Base-by-base conservation (phyloP, 2,888 invertebrate genomes). In the Phengaris alcon region DNA sequence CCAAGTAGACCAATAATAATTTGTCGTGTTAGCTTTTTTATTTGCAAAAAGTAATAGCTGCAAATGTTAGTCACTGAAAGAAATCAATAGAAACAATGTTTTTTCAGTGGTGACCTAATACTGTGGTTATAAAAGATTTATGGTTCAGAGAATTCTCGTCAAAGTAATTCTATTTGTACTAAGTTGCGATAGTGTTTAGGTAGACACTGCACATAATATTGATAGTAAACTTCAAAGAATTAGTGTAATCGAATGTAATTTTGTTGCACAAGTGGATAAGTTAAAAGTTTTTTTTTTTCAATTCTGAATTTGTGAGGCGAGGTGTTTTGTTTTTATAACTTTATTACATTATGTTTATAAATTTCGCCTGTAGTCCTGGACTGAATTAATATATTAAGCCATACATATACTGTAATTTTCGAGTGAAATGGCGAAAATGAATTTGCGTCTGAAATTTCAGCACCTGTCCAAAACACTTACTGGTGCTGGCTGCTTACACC, bases 401-500 rank as follows among this genome's bases (percentile, higher is more conserved):
- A 6, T 64, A 64, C 64, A 12, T 64, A 35, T 0, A 35, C 64
- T 44, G 64, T 64, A 64, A 64, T 64, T 64, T 64, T 35, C 35
- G 0, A 64, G 35, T 44, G 12, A 13, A 64, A 44, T 12, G 6
- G 64, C 35, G 35, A 64, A 64, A 64, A 64, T 64, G 35, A 64
- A 64, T 64, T 64, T 64, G 64, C 64, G 12, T 64, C 44, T 64
- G 64, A 64, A 64, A 64, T 64, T 64, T 64, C 64, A 64, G 35
- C 64, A 64, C 44, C 64, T 64, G 64, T 64, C 64, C 64, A 64
- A 64, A 64, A 64, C 64, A 64, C 64, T 64, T 64, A 64, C 64
- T 35, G 64, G 35, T 64, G 64, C 10, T 10, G 9, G 59, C 13
- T 35, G 64, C 64, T 64, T 64, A 64, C 35, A 44, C 64, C 35